phyloP scores from a whole-genome alignment of 2,113 vertebrate species.

The Mixornis gularis region DNA sequence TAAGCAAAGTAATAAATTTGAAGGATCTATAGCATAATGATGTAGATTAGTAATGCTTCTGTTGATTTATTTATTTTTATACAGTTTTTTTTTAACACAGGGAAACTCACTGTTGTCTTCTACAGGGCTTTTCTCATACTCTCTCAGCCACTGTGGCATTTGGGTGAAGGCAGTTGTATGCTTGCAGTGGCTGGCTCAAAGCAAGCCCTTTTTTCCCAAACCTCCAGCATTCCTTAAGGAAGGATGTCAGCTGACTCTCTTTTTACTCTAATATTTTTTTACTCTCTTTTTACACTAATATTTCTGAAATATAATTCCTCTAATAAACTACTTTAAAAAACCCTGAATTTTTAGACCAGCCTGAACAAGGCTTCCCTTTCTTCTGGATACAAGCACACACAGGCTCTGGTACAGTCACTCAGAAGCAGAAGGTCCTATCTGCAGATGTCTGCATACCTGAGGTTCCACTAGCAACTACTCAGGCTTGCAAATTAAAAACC shows the following conservation, averaged over 20 bases:
- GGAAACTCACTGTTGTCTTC: background rate
- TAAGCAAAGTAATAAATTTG: constrained; percentile 19
- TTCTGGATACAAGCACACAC: background rate
- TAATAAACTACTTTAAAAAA: background rate
- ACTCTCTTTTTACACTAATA: background rate
- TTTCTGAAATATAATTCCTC: background rate
- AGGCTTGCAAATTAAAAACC: constrained; percentile 18
- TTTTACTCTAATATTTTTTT: background rate
- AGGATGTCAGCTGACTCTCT: background rate
- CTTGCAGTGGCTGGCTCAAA: background rate
- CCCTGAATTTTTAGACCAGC: background rate
- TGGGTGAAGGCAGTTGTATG: background rate
- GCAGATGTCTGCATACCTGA: background rate
- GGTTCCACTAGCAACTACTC: background rate
- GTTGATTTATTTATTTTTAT: background rate
- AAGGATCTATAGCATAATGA: constrained; percentile 12
- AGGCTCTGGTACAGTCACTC: background rate
- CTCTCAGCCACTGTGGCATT: background rate
- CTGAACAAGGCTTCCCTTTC: background rate
- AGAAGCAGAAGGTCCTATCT: background rate
- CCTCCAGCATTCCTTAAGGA: background rate
- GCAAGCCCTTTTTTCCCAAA: background rate
- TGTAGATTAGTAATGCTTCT: constrained; percentile 4
- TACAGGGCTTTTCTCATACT: background rate
- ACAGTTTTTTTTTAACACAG: background rate